Conservation (phyloP, 2,113 vertebrate species). For the Caretta caretta region DNA sequence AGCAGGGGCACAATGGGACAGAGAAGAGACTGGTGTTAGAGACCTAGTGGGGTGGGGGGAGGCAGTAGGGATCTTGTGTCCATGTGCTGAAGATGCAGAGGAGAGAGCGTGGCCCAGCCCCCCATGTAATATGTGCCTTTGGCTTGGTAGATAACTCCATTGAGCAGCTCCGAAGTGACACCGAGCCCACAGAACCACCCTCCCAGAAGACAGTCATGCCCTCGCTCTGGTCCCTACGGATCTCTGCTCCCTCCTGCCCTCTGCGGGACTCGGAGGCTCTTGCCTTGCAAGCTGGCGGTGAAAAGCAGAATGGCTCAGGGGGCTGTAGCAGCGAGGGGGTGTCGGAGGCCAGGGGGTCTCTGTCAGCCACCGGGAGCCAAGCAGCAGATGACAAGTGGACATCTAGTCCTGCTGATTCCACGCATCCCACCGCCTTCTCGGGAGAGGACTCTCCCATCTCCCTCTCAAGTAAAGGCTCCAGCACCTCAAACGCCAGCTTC, state of each 20-base stretch:
- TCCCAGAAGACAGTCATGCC: neutral
- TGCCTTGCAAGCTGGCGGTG: too few species aligned
- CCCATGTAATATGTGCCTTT: neutral
- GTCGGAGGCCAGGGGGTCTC: neutral
- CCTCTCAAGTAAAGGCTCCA: neutral
- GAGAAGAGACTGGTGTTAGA: neutral
- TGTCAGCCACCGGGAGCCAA: rapidly evolving
- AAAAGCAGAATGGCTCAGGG: neutral
- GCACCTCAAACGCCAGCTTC: neutral
- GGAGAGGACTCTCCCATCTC: neutral
- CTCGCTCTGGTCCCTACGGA: neutral
- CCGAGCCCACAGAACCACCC: neutral
- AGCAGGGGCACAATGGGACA: neutral
- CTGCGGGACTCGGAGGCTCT: neutral
- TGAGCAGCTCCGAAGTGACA: neutral
- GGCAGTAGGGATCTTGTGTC: neutral
- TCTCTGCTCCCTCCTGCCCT: neutral
- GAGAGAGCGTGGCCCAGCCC: neutral
- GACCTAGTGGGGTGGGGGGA: too few species aligned
- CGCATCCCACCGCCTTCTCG: rapidly evolving
- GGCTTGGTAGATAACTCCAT: neutral
- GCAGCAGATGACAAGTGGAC: neutral
- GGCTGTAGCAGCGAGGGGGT: neutral
- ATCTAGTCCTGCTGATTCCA: neutral
- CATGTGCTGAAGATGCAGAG: neutral